phyloP scores from a whole-genome alignment of 2,113 vertebrate species.

The Acanthochromis polyacanthus region DNA sequence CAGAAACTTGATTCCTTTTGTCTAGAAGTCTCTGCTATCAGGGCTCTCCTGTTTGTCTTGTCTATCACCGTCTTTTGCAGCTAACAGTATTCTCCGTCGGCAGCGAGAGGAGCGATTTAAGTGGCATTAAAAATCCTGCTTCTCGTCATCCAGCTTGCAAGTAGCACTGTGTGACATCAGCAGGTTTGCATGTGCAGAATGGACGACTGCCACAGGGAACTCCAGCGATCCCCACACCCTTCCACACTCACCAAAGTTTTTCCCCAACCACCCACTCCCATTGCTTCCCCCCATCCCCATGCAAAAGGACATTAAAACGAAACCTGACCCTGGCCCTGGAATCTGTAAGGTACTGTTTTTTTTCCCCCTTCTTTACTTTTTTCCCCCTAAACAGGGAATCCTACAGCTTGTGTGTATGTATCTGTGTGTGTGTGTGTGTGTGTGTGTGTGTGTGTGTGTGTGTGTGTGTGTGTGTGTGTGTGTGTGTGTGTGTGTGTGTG shows the following conservation, averaged over 20 bases:
- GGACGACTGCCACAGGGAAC: conserved; percentile 77
- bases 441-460: conserved; percentile 36
- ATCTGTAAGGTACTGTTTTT: conserved; percentile 87
- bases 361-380: conserved; percentile 57
- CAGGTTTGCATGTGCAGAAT: conserved; percentile 70
- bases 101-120: conserved; percentile 40
- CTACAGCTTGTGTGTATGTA: conserved; percentile 49
- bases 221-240: conserved; percentile 76
- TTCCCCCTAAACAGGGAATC: conserved; percentile 66
- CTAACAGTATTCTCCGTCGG: conserved; percentile 61
- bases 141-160: conserved; percentile 72
- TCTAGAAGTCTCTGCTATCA: conserved; percentile 72
- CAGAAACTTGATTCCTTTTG: conserved; percentile 84
- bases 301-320: conserved; percentile 87
- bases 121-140: conserved; percentile 61
- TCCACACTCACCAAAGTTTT: conserved; percentile 64
- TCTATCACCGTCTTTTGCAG: conserved; percentile 69
- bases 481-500: conserved; percentile 25
- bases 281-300: conserved; percentile 71
- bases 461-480: conserved; percentile 37
- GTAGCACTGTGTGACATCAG: conserved; percentile 79
- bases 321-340: conserved; percentile 85
- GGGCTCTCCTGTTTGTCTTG: conserved; percentile 79
- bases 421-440: conserved; percentile 32
- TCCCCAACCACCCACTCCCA: conserved; percentile 60